These are phyloP conservation scores for Ceratina calcarata DNA, from an alignment of 1,140 invertebrate genomes.

Conservation along the genomic window DNA sequence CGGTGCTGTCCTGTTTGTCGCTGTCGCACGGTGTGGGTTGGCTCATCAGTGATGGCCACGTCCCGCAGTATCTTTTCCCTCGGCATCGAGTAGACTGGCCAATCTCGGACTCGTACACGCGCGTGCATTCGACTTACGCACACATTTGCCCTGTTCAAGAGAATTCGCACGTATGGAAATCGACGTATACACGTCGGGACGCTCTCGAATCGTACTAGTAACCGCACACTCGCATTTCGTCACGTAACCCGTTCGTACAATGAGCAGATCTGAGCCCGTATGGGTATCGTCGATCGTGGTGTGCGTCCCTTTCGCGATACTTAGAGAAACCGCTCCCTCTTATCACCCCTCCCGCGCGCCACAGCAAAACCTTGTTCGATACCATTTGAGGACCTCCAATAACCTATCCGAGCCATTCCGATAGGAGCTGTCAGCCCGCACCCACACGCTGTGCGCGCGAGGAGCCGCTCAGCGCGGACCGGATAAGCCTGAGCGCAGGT, in stretches of 20 bases:
- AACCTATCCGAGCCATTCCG: slow-evolving; percentile 70
- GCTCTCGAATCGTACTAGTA: slow-evolving; percentile 21
- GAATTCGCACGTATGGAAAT: slow-evolving; percentile 37
- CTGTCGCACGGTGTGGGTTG: slow-evolving; percentile 75
- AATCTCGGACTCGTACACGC: slow-evolving; percentile 54
- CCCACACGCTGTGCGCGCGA: slow-evolving; percentile 63
- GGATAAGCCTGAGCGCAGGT: slow-evolving; percentile 63
- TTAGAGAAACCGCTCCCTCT: slow-evolving; percentile 58
- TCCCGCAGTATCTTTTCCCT: slow-evolving; percentile 68
- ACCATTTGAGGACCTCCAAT: slow-evolving; percentile 77
- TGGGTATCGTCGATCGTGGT: background rate
- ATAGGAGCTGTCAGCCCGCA: slow-evolving; percentile 71
- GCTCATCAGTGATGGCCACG: slow-evolving; percentile 72
- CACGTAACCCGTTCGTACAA: background rate
- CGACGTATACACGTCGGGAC: slow-evolving; percentile 27
- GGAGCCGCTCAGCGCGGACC: slow-evolving; percentile 25
- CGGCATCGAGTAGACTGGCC: slow-evolving; percentile 54
- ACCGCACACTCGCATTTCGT: slow-evolving; percentile 4
- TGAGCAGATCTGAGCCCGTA: background rate
- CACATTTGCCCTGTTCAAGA: slow-evolving; percentile 8
- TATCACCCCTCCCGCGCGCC: slow-evolving; percentile 56
- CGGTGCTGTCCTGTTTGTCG: slow-evolving; percentile 70
- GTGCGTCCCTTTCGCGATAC: slow-evolving; percentile 51
- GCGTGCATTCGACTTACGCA: slow-evolving; percentile 46
- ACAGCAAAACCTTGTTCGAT: slow-evolving; percentile 66